A percentile compares a stretch with the other conserved stretches of the same genome.
phyloP scores from a whole-genome alignment of 2,797 vertebrate species.

The Hypotaenidia philippensis region DNA sequence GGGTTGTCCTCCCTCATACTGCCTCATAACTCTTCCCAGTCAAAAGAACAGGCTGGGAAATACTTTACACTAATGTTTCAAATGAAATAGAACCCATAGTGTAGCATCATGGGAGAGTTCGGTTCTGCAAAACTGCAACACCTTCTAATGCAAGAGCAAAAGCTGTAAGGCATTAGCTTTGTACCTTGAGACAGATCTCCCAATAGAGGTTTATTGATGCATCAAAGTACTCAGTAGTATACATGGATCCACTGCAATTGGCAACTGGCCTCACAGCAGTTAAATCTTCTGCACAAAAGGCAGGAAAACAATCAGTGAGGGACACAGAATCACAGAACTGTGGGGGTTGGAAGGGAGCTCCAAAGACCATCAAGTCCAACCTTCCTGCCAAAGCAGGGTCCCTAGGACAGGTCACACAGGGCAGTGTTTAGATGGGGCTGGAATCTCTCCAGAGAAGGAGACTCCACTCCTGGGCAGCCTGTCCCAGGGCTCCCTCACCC shows the following conservation, averaged over 20 bases:
- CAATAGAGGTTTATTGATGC: not conserved
- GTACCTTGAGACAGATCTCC: not conserved
- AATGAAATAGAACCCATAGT: accelerated
- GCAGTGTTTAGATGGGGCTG: too few species aligned
- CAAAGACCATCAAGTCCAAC: too few species aligned
- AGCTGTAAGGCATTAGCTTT: not conserved
- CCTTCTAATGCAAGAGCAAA: not conserved
- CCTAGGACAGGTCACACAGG: too few species aligned
- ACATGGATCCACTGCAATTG: not conserved
- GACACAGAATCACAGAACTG: too few species aligned
- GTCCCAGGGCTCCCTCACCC: too few species aligned
- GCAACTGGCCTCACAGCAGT: accelerated
- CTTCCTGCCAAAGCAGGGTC: too few species aligned
- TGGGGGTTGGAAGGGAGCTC: too few species aligned
- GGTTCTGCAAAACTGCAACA: not conserved
- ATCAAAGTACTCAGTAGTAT: not conserved
- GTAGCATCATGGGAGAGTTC: not conserved
- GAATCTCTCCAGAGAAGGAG: too few species aligned
- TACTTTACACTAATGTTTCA: not conserved
- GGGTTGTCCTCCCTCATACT: not conserved
- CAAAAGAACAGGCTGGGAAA: not conserved
- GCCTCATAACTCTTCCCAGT: not conserved
- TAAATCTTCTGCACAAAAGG: not conserved
- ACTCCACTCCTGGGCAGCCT: too few species aligned
- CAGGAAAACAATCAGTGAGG: too few species aligned